Conservation (phyloP, 2,797 vertebrate species). For the Bovichtus diacanthus region DNA sequence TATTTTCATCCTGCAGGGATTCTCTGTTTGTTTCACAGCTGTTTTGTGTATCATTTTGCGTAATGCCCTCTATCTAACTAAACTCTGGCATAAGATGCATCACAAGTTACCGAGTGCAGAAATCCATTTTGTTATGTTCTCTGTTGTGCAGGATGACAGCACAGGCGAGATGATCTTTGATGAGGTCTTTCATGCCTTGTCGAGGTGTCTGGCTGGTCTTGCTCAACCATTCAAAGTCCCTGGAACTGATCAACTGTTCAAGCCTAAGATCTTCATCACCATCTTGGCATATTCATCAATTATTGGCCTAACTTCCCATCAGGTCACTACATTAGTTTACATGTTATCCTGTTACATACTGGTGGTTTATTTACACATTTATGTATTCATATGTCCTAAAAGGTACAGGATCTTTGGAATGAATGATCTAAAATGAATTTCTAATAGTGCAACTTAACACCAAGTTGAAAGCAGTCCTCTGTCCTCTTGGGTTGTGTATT, state of each 20-base stretch:
- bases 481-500: too few species aligned
- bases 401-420: neutral
- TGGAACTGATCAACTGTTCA: constrained; percentile 91
- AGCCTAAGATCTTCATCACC: constrained; percentile 96
- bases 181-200: constrained; percentile 96
- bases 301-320: constrained; percentile 93
- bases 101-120: neutral
- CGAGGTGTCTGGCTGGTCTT: constrained; percentile 91
- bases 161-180: constrained; percentile 98
- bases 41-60: too few species aligned
- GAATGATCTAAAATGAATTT: neutral
- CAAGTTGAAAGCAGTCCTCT: neutral
- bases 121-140: neutral
- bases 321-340: constrained; percentile 81
- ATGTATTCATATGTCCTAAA: neutral
- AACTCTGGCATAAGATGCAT: neutral
- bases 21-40: too few species aligned
- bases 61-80: neutral
- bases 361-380: neutral
- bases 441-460: neutral
- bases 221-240: constrained; percentile 93
- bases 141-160: constrained; percentile 91
- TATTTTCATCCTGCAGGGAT: too few species aligned
- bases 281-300: constrained; percentile 98
- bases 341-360: neutral